Percentiles rank a stretch among this genome's conserved stretches.
phyloP scores from a whole-genome alignment of 2,797 vertebrate species.

The Apogon talboti region DNA sequence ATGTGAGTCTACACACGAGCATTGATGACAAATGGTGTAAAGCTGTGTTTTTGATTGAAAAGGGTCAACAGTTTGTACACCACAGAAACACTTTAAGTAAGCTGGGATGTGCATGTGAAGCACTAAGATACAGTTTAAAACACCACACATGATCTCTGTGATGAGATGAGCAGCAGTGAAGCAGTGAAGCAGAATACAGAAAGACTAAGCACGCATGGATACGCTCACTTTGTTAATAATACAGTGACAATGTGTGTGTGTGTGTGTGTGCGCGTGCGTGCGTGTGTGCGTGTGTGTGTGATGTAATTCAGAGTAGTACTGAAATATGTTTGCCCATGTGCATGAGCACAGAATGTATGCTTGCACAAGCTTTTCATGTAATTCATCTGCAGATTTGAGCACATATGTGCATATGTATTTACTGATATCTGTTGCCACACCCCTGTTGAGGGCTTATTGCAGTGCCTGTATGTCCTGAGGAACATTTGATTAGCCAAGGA shows the following conservation, averaged over 20 bases:
- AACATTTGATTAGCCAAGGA: constrained; percentile 64
- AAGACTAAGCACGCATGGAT: neutral
- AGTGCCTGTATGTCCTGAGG: constrained; percentile 47
- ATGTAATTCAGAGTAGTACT: constrained; percentile 8
- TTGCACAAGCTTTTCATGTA: neutral
- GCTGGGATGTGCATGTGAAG: neutral
- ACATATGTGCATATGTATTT: constrained; percentile 26
- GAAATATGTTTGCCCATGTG: neutral
- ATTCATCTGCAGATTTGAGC: constrained; percentile 4
- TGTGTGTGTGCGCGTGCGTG: too few relatives aligned
- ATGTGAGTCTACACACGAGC: constrained; percentile 13
- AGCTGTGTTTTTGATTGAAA: neutral
- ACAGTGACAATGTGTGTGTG: too few relatives aligned
- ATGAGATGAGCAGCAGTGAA: neutral
- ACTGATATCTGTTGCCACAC: constrained; percentile 44
- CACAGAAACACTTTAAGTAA: constrained; percentile 1
- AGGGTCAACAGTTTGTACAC: neutral
- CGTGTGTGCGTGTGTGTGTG: too few relatives aligned
- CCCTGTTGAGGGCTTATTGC: constrained; percentile 43
- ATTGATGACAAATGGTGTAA: constrained; percentile 31
- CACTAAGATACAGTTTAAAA: neutral
- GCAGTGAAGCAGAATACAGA: constrained; percentile 1
- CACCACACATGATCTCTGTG: neutral
- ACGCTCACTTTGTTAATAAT: constrained; percentile 17
- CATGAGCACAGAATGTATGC: neutral